Percentiles rank a stretch among this genome's conserved stretches.
phyloP scores from a whole-genome alignment of 2,797 vertebrate species.

The Hypotaenidia philippensis region DNA sequence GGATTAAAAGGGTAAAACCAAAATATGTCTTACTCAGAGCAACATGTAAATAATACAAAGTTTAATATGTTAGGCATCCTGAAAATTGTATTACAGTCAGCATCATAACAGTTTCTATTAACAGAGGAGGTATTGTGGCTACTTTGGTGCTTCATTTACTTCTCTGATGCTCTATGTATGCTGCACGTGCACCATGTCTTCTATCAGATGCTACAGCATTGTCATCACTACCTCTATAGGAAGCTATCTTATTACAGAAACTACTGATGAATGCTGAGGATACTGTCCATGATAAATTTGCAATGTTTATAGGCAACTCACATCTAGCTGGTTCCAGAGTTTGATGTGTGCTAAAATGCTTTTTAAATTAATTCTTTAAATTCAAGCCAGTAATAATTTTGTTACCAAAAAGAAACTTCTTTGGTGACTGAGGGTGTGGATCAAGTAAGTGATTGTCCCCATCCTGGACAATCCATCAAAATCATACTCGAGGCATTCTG shows the following conservation, averaged over 20 bases:
- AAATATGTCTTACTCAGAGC: not conserved
- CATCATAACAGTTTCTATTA: not conserved
- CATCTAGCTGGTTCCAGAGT: not conserved
- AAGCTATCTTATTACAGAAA: not conserved
- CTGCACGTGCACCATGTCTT: not conserved
- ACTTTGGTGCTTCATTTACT: not conserved
- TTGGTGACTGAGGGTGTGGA: not conserved
- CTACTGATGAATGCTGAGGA: not conserved
- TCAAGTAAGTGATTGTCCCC: not conserved
- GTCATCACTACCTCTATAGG: not conserved
- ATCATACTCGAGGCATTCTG: not conserved
- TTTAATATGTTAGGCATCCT: not conserved
- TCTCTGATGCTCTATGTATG: not conserved
- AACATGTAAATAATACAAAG: not conserved
- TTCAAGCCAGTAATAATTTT: not conserved
- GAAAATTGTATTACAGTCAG: not conserved
- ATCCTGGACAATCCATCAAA: not conserved
- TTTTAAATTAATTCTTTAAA: not conserved
- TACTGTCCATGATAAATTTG: not conserved
- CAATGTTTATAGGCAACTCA: not conserved
- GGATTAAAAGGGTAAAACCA: not conserved
- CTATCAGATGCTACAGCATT: not conserved
- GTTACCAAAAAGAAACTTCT: not conserved
- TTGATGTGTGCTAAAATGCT: not conserved
- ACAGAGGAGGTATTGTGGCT: not conserved